Evolutionary conservation across 2,797 vertebrate genomes (phyloP), one percentile per base, ranked within the genome.

Genomic region (Esox lucius): DNA sequence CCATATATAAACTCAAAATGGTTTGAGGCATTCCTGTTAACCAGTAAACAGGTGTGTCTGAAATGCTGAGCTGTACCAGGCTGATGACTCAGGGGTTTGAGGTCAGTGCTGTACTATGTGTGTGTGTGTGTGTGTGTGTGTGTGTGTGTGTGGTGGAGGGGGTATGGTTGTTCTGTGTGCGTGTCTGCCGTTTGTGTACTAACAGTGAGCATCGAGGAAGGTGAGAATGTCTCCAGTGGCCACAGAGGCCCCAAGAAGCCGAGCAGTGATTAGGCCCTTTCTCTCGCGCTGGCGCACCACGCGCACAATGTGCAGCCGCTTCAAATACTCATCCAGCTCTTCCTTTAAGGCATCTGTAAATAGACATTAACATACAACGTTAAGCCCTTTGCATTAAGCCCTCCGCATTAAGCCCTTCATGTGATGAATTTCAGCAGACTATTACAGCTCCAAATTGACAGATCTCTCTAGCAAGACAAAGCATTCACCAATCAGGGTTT

Each of bases 171-270:
- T 8, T 19, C n/a, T 49, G 19, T 5, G n/a, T 35, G 24, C 33
- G n/a, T 72, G 26, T 33, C 16, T 65, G 22, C 15, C 22, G 16
- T 59, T n/a, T 51, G 42, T 65, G 22, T 81, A 97, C 98, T 97
- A 91, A 99, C 98, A 99, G 77, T 99, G 98, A 71, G 98, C 97
- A 73, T 99, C 98, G 74, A 99, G 93, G 90, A 99, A 99, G 62
- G 98, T 99, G 75, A 99, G 95, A 0, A 96, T 97, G 83, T 99
- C 96, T 28, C 95, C 98, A 2, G 94, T 96, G 75, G 98, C 97
- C 71, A 94, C 94, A 0, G 96, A 92, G 71, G 98, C 98, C 48
- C 98, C 98, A 73, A 99, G 91, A 75, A 99, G 90, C 15, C 97
- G 94, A 0, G 98, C 98, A 0, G 96, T 96, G 88, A 99, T 98